Evolutionary conservation across 2,113 vertebrate genomes (phyloP).

Genomic region (Pogona vitticeps): DNA sequence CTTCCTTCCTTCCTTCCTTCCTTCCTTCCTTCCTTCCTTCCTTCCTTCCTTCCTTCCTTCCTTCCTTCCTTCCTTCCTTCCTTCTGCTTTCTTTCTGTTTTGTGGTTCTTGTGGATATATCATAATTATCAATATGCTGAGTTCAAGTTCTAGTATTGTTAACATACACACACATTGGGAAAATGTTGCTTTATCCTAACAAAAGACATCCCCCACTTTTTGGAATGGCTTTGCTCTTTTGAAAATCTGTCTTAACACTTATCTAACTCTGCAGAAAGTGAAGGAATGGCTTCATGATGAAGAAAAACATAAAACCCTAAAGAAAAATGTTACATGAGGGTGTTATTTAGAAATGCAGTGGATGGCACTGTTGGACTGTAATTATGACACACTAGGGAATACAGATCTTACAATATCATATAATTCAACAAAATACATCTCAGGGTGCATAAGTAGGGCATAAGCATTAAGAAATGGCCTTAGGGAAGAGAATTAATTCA

Average conservation of each 20-base stretch:
- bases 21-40: too few relatives aligned
- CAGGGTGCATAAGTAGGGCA: conserved; percentile 6
- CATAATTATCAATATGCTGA: neutral
- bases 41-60: too few relatives aligned
- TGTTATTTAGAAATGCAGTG: conserved; percentile 63
- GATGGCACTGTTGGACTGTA: conserved; percentile 71
- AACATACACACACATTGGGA: neutral
- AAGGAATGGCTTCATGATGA: neutral
- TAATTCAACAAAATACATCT: conserved; percentile 35
- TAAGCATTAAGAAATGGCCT: conserved; percentile 32
- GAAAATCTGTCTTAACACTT: neutral
- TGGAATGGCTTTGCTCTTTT: neutral
- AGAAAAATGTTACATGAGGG: conserved; percentile 18
- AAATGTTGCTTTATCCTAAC: neutral
- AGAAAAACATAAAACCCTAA: neutral
- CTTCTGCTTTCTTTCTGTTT: too few relatives aligned
- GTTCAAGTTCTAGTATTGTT: neutral
- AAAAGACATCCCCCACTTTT: neutral
- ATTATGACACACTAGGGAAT: conserved; percentile 46
- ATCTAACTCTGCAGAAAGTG: neutral
- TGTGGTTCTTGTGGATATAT: neutral
- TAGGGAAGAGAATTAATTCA: neutral
- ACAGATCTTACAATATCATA: conserved; percentile 37
- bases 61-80: too few relatives aligned
- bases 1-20: too few relatives aligned